Percentiles rank a stretch among this genome's conserved stretches.
Evolutionary conservation across 2,797 vertebrate species (phyloP).

Genomic region (Falco berigora): DNA sequence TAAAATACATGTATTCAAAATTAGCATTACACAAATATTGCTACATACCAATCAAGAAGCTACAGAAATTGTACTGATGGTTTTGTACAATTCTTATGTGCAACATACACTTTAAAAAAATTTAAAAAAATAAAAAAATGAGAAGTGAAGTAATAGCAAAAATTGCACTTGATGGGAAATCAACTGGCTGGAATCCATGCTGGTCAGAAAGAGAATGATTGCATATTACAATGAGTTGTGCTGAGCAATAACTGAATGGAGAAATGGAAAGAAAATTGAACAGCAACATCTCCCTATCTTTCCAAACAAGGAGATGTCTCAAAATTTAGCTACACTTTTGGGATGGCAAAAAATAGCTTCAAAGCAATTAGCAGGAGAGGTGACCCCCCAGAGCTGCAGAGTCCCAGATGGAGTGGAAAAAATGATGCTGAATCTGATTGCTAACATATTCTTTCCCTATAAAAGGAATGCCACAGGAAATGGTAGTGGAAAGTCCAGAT

Average conservation of each 20-base stretch:
- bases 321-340: background rate
- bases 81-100: background rate
- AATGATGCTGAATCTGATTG: background rate
- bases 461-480: background rate
- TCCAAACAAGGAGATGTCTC: background rate
- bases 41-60: background rate
- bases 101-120: background rate
- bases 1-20: background rate
- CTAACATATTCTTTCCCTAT: background rate
- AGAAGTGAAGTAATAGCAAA: background rate
- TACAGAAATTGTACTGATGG: background rate
- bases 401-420: background rate
- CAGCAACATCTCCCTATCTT: background rate
- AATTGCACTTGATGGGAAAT: background rate
- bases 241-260: background rate
- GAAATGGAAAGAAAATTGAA: background rate
- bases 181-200: background rate
- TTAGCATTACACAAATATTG: background rate
- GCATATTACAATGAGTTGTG: background rate
- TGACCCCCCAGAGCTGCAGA: background rate
- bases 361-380: background rate
- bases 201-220: background rate
- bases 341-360: background rate
- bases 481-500: background rate
- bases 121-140: no score